Evolutionary conservation across 1,140 invertebrate species (phyloP), one percentile per base, ranked within the genome.

Genomic region (Sycophaga agraensis): DNA sequence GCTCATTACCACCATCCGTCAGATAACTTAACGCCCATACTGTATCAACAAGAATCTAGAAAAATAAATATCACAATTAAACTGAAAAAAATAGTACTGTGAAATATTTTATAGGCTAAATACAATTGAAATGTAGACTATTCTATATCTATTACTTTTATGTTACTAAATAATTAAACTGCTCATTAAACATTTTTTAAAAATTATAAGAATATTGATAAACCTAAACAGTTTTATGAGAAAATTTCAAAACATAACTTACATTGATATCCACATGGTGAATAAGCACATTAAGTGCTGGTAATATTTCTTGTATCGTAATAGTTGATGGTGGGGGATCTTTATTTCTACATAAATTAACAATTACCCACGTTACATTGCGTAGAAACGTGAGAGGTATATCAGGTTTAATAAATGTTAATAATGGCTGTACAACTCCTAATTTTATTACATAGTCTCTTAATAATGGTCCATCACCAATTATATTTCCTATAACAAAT

Each of bases 21-120:
- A 99, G 81, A 83, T 99, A 99, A 72, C 97, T 99, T 63, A 99
- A 86, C 24, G 97, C 97, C 98, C 97, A 99, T 37, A 99, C 94
- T 48, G 97, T 98, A 77, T 99, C 97, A 49, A 99, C 95, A 70
- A 99, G 84, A 73, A 99, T 98, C 91, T 96, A 76, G 63, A 85
- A 81, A 70, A 73, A 66, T n/a, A 85, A 61, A 67, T 61, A 50
- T 66, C 17, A 60, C 4, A 45, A 67, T 42, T 49, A 17, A 31
- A 17, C 16, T 24, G 24, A n/a, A 46, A n/a, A n/a, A 19, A 42
- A 19, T 19, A 26, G 6, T 46, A n/a, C 28, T 12, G 14, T 21
- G 12, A 17, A 46, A 21, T 5, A 46, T 9, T 4, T 24, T 1
- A 24, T 24, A 14, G 2, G 5, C n/a, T n/a, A n/a, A n/a, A 7